Conservation (phyloP, 1,140 invertebrate species). For the Bilobella aurantiaca region DNA sequence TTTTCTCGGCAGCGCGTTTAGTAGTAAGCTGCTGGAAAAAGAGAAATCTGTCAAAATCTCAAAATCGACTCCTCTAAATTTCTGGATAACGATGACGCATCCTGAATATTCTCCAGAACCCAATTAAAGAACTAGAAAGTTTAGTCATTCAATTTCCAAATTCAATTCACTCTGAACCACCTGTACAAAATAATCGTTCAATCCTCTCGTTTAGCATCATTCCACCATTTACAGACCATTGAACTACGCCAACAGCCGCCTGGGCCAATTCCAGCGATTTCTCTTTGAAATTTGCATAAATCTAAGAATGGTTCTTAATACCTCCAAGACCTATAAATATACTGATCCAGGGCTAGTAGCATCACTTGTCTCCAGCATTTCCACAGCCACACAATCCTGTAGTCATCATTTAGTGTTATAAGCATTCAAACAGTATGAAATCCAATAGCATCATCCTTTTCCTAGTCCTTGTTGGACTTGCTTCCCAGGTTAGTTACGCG, state of each 20-base stretch:
- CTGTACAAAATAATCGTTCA: background rate
- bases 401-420: background rate
- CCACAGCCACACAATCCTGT: background rate
- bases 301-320: background rate
- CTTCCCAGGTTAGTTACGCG: constrained; percentile 17
- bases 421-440: constrained; percentile 16
- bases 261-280: background rate
- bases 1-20: too few relatives aligned
- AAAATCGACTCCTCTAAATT: too few relatives aligned
- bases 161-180: too few relatives aligned
- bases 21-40: too few relatives aligned
- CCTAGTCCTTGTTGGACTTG: constrained; percentile 23
- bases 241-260: background rate
- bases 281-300: background rate
- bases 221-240: background rate
- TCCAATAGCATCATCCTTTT: constrained; percentile 25
- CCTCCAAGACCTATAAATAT: background rate
- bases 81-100: too few relatives aligned
- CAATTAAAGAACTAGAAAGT: too few relatives aligned
- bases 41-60: too few relatives aligned
- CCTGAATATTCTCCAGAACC: too few relatives aligned
- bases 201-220: background rate
- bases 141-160: too few relatives aligned
- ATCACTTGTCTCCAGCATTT: constrained; percentile 18
- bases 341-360: background rate